phyloP scores from a whole-genome alignment of 2,888 invertebrate genomes.

The Drosophila merina region DNA sequence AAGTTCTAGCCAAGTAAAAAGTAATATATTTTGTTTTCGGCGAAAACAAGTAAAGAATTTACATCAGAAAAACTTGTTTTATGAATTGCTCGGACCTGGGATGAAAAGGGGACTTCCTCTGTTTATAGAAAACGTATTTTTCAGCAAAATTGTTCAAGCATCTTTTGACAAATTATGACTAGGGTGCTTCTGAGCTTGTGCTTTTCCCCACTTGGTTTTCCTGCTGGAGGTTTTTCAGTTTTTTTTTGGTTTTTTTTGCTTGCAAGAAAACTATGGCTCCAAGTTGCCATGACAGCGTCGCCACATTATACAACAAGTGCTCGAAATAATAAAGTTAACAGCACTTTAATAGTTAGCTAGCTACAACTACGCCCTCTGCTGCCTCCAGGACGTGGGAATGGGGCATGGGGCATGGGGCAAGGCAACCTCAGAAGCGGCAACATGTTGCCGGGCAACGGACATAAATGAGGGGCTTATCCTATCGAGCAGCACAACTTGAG shows the following conservation, averaged over 20 bases:
- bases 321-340: slow-evolving; percentile 80
- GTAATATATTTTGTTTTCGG: slow-evolving; percentile 54
- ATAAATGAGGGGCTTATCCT: slow-evolving; percentile 76
- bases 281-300: slow-evolving; percentile 76
- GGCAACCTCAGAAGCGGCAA: slow-evolving; percentile 55
- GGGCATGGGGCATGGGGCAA: slow-evolving; percentile 16
- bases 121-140: slow-evolving; percentile 63
- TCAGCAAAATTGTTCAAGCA: slow-evolving; percentile 68
- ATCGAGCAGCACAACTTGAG: slow-evolving; percentile 77
- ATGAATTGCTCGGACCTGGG: neutral
- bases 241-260: slow-evolving; percentile 38
- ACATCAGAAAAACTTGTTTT: slow-evolving; percentile 31
- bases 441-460: slow-evolving; percentile 70
- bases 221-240: slow-evolving; percentile 7
- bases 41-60: slow-evolving; percentile 30
- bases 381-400: neutral
- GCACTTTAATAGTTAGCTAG: slow-evolving; percentile 75
- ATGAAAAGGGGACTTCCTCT: slow-evolving; percentile 12
- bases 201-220: slow-evolving; percentile 3
- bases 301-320: slow-evolving; percentile 79
- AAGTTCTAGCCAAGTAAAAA: slow-evolving; percentile 32
- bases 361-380: slow-evolving; percentile 35
- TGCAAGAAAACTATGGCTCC: slow-evolving; percentile 62
- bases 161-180: slow-evolving; percentile 77
- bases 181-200: slow-evolving; percentile 34